Base-by-base conservation (phyloP, 2,113 vertebrate genomes). In the Micronycteris hirsuta region DNA sequence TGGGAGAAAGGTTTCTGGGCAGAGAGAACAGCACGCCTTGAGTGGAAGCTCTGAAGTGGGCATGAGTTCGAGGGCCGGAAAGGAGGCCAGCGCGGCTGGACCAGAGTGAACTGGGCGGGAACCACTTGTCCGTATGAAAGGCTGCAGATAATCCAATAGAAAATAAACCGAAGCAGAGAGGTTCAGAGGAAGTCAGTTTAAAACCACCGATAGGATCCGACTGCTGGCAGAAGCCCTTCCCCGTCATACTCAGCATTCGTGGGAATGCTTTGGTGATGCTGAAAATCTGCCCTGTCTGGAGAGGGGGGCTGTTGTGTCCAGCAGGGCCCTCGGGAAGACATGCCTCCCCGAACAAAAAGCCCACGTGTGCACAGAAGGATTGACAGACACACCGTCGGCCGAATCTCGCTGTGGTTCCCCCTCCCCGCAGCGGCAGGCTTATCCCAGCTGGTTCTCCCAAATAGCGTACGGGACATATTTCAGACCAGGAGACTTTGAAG, bases 401-500 rank as follows among this genome's bases (percentile, higher is more conserved):
- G 67, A 47, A 28, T 96, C 1, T 7, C 2, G 1, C 52, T 36
- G 73, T 5, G 94, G 84, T 56, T 76, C 84, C 73, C 86, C 71
- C 68, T 41, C 74, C 67, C 3, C 0, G 68, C 16, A 0, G 70
- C 67, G 9, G 80, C 63, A 4, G 91, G 90, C 87, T 91, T 45
- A 65, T 11, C 85, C 74, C 95, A 74, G 94, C 95, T 86, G 95
- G 84, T 82, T 96, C 93, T 73, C 70, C 93, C 28, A 95, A 98
- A 94, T 86, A 28, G 93, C 67, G 87, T 52, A 74, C 88, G 94
- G 98, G 96, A 97, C 96, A 56, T 96, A 97, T 98, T 98, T 98
- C 98, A 98, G 97, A 97, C 84, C 93, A 67, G 90, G 74, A 97
- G 98, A 98, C 98, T 98, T 98, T 98, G 98, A 98, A 98, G 97